Base-by-base conservation (phyloP, 2,888 invertebrate species). In the Drosophila mulleri region DNA sequence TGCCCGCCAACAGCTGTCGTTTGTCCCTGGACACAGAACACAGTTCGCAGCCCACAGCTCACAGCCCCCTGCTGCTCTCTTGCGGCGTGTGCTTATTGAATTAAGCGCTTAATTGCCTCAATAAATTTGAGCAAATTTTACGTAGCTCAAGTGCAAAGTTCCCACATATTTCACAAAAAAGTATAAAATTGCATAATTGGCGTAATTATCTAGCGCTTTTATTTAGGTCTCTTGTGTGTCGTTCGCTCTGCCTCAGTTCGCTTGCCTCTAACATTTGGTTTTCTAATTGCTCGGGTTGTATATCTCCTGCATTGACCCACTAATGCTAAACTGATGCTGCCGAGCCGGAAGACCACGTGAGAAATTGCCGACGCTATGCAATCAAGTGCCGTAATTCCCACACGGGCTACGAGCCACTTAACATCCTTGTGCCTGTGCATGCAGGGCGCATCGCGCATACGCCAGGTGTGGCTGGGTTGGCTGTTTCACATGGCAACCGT, bases 91-190 rank as follows among this genome's bases (percentile, higher is more conserved):
- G 64, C 65, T 78, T 73, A 85, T 89, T 80, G 78, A 89, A 89
- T 87, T 87, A 85, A 80, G 72, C 58, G 62, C 84, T 83, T 87
- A 89, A 89, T 87, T 89, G 88, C 82, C 50, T 68, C 82, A 87
- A 87, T 87, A 85, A 87, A 85, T 84, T 86, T 82, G 74, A 75
- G 71, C 77, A 84, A 80, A 80, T 88, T 82, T 67, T 61, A 63
- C 57, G n/a, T 67, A 37, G 48, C 45, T 47, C 61, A 71, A 69
- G 77, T 67, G 72, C 76, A 75, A 73, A 73, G 73, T 86, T 88
- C 88, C 86, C 87, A 88, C 87, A 84, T 78, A 67, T 68, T 75
- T 41, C 29, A 50, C 67, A 73, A 72, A 41, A 39, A 8, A 39
- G 4, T 14, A 74, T 23, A 41, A 45, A 74, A 81, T 76, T 72